Evolutionary conservation across 1,140 invertebrate species (phyloP).

Genomic region (Drosophila persimilis): DNA sequence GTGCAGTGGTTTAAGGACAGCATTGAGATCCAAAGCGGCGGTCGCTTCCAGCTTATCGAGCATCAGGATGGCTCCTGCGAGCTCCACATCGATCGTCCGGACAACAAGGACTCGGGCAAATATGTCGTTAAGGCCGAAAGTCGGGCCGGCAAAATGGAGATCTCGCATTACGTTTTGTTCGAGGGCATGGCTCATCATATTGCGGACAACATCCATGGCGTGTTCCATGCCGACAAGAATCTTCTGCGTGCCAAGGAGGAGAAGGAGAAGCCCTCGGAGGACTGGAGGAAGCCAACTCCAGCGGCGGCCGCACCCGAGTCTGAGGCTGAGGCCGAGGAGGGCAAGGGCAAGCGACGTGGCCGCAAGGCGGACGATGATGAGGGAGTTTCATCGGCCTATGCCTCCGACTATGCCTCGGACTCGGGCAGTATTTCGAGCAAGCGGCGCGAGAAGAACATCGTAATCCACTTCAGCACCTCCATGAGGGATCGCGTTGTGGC

Average conservation of each 20-base stretch:
- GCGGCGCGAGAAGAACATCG: conserved; percentile 76
- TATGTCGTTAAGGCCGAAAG: conserved; percentile 77
- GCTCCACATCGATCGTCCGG: conserved; percentile 73
- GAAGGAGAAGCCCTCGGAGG: conserved; percentile 50
- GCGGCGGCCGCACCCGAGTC: conserved; percentile 21
- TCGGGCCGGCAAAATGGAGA: conserved; percentile 77
- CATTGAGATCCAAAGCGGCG: conserved; percentile 83
- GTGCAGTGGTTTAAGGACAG: conserved; percentile 94
- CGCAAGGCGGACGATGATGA: conserved; percentile 67
- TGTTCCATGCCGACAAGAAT: conserved; percentile 81
- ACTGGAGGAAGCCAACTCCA: conserved; percentile 15
- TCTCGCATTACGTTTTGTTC: conserved; percentile 73
- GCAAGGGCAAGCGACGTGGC: conserved; percentile 56
- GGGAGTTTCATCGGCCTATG: conserved; percentile 51
- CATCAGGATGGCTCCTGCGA: conserved; percentile 77
- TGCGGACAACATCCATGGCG: conserved; percentile 81
- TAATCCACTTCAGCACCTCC: conserved; percentile 77
- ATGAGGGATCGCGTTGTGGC: conserved; percentile 90
- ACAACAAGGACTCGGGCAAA: conserved; percentile 75
- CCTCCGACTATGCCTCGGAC: conserved; percentile 69
- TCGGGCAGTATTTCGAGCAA: conserved; percentile 73
- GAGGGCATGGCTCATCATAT: conserved; percentile 74
- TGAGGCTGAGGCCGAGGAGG: conserved; percentile 59
- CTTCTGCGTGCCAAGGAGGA: conserved; percentile 68
- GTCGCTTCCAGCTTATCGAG: conserved; percentile 63